A percentile compares a stretch with the other conserved stretches of the same genome.
Conservation (phyloP, 2,113 vertebrate species). For the Nerophis lumbriciformis region DNA sequence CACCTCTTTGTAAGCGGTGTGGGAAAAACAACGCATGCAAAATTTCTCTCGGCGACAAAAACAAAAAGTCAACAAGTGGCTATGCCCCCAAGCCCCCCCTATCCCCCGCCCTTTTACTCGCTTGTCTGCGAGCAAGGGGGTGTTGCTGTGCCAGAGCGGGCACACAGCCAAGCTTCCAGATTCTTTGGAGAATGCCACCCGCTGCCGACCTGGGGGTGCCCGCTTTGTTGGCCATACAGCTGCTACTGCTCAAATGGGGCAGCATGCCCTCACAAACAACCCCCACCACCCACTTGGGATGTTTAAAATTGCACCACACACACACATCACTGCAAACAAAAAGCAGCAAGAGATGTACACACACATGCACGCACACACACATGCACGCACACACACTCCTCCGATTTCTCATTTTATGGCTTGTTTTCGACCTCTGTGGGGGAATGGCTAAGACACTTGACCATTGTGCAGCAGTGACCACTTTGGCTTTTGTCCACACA, state of each 20-base stretch:
- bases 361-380: conserved; percentile 9
- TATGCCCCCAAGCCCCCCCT: not conserved
- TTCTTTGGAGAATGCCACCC: conserved; percentile 56
- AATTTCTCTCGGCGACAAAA: conserved; percentile 19
- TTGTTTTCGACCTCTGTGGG: conserved; percentile 55
- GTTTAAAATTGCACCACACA: conserved; percentile 37
- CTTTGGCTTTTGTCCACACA: not conserved
- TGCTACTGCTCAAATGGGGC: conserved; percentile 52
- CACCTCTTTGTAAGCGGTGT: conserved; percentile 27
- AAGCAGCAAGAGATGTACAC: conserved; percentile 22
- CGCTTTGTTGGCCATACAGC: conserved; percentile 49
- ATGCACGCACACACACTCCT: conserved; percentile 17
- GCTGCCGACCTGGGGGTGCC: conserved; percentile 50
- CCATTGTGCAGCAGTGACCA: conserved; percentile 18
- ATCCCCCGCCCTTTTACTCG: not conserved
- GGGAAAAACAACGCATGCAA: conserved; percentile 6
- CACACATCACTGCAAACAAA: conserved; percentile 25
- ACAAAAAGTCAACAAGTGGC: conserved; percentile 72
- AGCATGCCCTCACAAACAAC: conserved; percentile 40
- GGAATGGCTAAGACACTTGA: conserved; percentile 55
- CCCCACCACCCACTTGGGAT: conserved; percentile 16
- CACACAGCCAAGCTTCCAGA: conserved; percentile 56
- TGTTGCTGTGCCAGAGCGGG: conserved; percentile 49
- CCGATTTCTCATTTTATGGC: conserved; percentile 50
- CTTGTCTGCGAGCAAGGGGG: conserved; percentile 13